phyloP scores from a whole-genome alignment of 2,888 invertebrate species.

The Cetonia aurata region DNA sequence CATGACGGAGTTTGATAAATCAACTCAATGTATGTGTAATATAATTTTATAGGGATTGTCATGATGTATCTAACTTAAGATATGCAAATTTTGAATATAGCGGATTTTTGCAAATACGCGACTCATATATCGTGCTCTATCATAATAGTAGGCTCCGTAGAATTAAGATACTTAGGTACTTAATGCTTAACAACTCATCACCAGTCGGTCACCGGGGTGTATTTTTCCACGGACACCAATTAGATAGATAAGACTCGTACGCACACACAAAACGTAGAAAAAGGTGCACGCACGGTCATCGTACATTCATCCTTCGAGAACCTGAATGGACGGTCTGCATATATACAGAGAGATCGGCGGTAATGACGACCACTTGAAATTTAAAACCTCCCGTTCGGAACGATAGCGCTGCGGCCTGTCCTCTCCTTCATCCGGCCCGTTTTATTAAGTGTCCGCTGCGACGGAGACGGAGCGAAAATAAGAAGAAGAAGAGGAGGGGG shows the following conservation, averaged over 20 bases:
- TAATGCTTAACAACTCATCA: too few species aligned
- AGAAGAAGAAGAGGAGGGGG: background rate
- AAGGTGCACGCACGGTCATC: background rate
- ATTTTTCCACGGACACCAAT: slow-evolving; percentile 52
- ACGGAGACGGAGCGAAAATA: slow-evolving; percentile 7
- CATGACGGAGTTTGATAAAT: too few species aligned
- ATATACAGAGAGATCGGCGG: slow-evolving; percentile 23
- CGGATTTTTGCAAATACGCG: too few species aligned
- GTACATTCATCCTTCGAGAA: slow-evolving; percentile 55
- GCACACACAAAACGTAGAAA: slow-evolving; percentile 3
- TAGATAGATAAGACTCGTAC: slow-evolving; percentile 54
- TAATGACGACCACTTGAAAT: slow-evolving; percentile 54
- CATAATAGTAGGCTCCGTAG: too few species aligned
- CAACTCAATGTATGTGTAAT: too few species aligned
- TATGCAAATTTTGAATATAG: too few species aligned
- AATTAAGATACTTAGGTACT: too few species aligned
- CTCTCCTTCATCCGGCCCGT: slow-evolving; percentile 56
- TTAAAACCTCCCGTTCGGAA: slow-evolving; percentile 58
- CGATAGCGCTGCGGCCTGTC: slow-evolving; percentile 47
- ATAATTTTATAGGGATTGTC: too few species aligned
- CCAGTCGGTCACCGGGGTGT: too few species aligned
- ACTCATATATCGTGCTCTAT: too few species aligned
- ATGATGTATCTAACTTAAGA: too few species aligned
- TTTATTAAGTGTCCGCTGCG: slow-evolving; percentile 61
- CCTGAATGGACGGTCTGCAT: slow-evolving; percentile 51